phyloP scores from a whole-genome alignment of 2,797 vertebrate species.

The Acestrorhynchus altus region DNA sequence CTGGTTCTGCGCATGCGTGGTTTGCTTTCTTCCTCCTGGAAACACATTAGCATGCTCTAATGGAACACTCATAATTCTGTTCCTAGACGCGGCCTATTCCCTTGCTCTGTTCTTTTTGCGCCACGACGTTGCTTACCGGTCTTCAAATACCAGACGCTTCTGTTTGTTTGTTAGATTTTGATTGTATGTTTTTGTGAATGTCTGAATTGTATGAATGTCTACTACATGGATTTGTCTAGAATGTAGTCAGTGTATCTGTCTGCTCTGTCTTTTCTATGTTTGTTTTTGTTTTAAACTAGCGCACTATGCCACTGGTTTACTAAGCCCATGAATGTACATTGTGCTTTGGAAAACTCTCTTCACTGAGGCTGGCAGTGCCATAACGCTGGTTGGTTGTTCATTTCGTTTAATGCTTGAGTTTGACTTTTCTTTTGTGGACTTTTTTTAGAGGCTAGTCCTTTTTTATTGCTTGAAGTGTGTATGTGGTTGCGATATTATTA shows the following conservation, averaged over 20 bases:
- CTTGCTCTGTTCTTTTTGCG: slow-evolving; percentile 35
- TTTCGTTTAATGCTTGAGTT: slow-evolving; percentile 37
- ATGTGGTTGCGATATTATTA: not conserved
- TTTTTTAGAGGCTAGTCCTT: slow-evolving; percentile 26
- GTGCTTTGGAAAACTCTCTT: slow-evolving; percentile 43
- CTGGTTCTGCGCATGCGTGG: slow-evolving; percentile 44
- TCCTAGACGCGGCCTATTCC: slow-evolving; percentile 38
- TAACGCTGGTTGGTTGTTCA: slow-evolving; percentile 39
- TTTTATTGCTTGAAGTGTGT: slow-evolving; percentile 53
- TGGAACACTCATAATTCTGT: slow-evolving; percentile 38
- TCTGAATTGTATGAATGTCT: slow-evolving; percentile 9
- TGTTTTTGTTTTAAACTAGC: slow-evolving; percentile 63
- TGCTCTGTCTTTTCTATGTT: slow-evolving; percentile 6
- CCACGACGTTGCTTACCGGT: slow-evolving; percentile 33
- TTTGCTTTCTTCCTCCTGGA: not conserved
- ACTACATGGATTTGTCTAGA: not conserved
- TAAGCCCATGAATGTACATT: slow-evolving; percentile 38
- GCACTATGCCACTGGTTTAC: slow-evolving; percentile 37
- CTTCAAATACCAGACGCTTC: slow-evolving; percentile 59
- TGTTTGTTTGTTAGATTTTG: slow-evolving; percentile 50
- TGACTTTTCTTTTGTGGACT: slow-evolving; percentile 58
- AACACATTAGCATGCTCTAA: slow-evolving; percentile 43
- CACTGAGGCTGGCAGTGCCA: slow-evolving; percentile 57
- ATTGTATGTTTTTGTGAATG: slow-evolving; percentile 46
- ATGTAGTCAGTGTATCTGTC: slow-evolving; percentile 12